Percentiles rank a stretch among this genome's conserved stretches.
These are phyloP conservation scores for Nothocercus julius DNA, from an alignment of 2,113 vertebrate species.

Conservation along the genomic window DNA sequence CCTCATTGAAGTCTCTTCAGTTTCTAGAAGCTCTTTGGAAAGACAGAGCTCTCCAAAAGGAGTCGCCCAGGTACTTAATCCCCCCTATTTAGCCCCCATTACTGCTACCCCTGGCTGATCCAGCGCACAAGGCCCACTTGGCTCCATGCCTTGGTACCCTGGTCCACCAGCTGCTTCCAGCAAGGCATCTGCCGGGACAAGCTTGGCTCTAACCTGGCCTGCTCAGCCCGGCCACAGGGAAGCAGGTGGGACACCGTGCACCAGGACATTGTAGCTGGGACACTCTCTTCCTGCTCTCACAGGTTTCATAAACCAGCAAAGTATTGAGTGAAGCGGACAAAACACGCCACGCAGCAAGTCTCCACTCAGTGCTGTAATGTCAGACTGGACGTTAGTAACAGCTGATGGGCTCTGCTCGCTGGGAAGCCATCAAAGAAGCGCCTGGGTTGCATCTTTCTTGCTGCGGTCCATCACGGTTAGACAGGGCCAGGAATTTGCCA, in stretches of 20 bases:
- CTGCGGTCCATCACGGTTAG: neutral
- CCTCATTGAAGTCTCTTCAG: neutral
- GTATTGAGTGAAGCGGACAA: neutral
- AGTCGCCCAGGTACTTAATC: neutral
- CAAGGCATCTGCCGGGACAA: neutral
- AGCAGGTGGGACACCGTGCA: neutral
- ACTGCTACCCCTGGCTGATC: neutral
- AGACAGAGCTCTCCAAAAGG: neutral
- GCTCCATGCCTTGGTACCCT: too few relatives aligned
- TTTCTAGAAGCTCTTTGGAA: neutral
- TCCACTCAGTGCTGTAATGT: neutral
- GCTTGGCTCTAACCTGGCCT: neutral
- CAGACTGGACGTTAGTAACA: neutral
- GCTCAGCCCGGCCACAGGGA: too few relatives aligned
- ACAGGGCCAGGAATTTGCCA: too few relatives aligned
- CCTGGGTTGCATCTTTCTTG: fast-evolving
- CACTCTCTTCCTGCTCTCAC: neutral
- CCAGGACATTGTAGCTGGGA: neutral
- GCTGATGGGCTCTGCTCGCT: too few relatives aligned
- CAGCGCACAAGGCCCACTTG: neutral
- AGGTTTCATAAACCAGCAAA: neutral
- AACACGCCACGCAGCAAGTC: neutral
- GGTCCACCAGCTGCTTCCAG: neutral
- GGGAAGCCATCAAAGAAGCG: too few relatives aligned
- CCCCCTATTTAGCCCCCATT: neutral